Conservation (phyloP, 2,888 invertebrate species). For the Ceratothoa steindachneri region DNA sequence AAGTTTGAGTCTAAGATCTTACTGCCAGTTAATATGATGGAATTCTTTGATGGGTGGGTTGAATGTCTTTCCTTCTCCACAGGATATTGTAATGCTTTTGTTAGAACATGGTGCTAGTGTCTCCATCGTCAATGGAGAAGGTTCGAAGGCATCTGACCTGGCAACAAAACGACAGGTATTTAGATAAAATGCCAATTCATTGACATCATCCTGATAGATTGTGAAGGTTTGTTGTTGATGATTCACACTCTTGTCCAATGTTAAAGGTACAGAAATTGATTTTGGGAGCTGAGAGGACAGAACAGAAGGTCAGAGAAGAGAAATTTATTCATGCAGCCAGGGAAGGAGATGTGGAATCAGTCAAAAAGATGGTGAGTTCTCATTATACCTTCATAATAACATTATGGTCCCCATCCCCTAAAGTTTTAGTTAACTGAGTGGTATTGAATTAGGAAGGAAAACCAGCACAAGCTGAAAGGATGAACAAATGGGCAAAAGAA, state of each 20-base stretch:
- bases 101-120: conserved; percentile 63
- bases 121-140: conserved; percentile 64
- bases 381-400: no score
- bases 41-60: no score
- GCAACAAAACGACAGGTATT: conserved; percentile 31
- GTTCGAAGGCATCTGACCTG: conserved; percentile 56
- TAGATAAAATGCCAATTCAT: neutral
- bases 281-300: conserved; percentile 62
- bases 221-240: neutral
- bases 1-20: no score
- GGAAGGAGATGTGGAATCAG: conserved; percentile 60
- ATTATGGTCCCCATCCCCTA: no score
- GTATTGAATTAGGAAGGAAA: no score
- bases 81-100: conserved; percentile 64
- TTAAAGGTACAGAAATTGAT: conserved; percentile 60
- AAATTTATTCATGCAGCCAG: conserved; percentile 61
- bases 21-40: no score
- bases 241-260: no score
- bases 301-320: conserved; percentile 59
- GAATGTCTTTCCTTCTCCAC: no score
- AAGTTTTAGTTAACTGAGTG: no score
- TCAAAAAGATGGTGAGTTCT: conserved; percentile 59
- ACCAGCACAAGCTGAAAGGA: no score
- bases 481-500: no score
- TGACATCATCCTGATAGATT: neutral